Evolutionary conservation across 2,888 invertebrate species (phyloP).

Genomic region (Eristalinus sepulchralis): DNA sequence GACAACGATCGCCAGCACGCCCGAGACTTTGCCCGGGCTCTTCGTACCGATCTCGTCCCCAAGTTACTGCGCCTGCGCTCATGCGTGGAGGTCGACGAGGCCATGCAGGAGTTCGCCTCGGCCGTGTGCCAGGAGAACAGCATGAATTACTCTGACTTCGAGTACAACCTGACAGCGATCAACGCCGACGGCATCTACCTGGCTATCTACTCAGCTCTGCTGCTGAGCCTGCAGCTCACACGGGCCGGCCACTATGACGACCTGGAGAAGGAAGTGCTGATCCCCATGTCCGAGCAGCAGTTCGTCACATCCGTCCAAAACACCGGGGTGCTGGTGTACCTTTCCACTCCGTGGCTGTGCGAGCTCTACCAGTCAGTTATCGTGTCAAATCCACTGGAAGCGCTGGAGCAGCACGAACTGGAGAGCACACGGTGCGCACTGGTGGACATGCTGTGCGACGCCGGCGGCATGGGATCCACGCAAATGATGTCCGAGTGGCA

Average conservation of each 20-base stretch:
- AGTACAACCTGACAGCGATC: slow-evolving; percentile 86
- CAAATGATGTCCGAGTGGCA: slow-evolving; percentile 94
- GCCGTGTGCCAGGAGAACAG: slow-evolving; percentile 91
- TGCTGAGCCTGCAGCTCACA: slow-evolving; percentile 90
- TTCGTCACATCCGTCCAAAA: slow-evolving; percentile 96
- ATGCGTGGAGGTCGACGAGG: slow-evolving; percentile 94
- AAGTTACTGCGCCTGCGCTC: slow-evolving; percentile 88
- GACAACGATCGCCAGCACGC: slow-evolving; percentile 94
- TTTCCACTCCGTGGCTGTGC: slow-evolving; percentile 96
- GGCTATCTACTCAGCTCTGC: slow-evolving; percentile 92
- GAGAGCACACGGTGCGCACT: slow-evolving; percentile 79
- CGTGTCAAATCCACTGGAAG: slow-evolving; percentile 82
- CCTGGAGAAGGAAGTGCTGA: slow-evolving; percentile 79
- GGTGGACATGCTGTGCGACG: slow-evolving; percentile 84
- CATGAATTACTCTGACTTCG: slow-evolving; percentile 80
- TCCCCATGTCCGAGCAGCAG: slow-evolving; percentile 89
- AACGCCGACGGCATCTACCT: slow-evolving; percentile 97
- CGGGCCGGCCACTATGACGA: slow-evolving; percentile 88
- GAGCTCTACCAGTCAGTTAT: slow-evolving; percentile 95
- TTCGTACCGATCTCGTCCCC: slow-evolving; percentile 88
- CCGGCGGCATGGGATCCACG: slow-evolving; percentile 91
- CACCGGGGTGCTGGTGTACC: slow-evolving; percentile 94
- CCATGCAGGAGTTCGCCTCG: slow-evolving; percentile 95
- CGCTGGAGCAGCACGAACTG: slow-evolving; percentile 76
- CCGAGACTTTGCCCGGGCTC: slow-evolving; percentile 89